phyloP scores from a whole-genome alignment of 35 echinoderm and acorn worm species.

The Strongylocentrotus purpuratus region DNA sequence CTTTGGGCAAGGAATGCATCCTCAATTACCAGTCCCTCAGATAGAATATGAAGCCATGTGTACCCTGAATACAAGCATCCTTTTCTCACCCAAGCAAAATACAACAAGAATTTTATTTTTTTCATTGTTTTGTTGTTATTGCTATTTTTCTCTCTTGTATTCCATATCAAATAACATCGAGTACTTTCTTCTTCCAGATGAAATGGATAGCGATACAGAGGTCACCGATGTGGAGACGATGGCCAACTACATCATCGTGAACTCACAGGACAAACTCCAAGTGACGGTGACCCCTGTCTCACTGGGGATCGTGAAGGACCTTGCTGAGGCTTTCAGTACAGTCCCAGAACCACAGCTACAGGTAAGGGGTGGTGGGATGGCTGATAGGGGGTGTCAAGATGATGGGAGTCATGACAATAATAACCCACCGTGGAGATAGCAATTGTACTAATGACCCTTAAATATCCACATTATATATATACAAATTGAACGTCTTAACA shows the following conservation, averaged over 20 bases:
- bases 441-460: too few relatives aligned
- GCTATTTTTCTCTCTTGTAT: not conserved
- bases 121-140: not conserved
- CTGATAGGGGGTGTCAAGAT: not conserved
- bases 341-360: constrained; percentile 54
- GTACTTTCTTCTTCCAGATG: constrained; percentile 6
- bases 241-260: constrained; percentile 89
- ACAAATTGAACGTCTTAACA: too few relatives aligned
- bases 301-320: constrained; percentile 74
- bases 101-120: not conserved
- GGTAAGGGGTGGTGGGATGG: not conserved
- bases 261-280: constrained; percentile 76
- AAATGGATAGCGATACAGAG: constrained; percentile 74
- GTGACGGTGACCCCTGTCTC: constrained; percentile 78
- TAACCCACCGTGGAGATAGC: constrained; percentile 26
- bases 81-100: not conserved
- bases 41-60: too few relatives aligned
- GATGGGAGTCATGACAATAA: constrained; percentile 24
- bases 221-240: constrained; percentile 61
- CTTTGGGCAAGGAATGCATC: not conserved
- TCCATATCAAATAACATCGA: not conserved
- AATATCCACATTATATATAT: too few relatives aligned
- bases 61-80: too few relatives aligned
- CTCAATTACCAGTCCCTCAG: too few relatives aligned
- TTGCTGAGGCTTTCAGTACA: constrained; percentile 71